Evolutionary conservation across 2,113 vertebrate genomes (phyloP), one percentile per base, ranked within the genome.

Genomic region (Odontesthes bonariensis): DNA sequence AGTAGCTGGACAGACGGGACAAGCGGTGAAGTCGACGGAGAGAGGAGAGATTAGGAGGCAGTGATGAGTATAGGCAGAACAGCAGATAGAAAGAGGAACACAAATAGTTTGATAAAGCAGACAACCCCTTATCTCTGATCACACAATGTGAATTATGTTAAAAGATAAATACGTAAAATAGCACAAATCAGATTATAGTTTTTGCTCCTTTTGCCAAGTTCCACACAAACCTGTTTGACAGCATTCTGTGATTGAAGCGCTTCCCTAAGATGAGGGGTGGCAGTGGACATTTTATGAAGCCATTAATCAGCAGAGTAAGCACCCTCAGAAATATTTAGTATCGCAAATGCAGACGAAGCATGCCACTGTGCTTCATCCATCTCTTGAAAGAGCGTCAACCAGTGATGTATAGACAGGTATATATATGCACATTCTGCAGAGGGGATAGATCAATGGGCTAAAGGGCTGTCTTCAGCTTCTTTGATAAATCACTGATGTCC

Each of bases 241-340:
- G 49, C 8, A 4, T 31, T 22, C 59, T 9, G 10, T 51, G 64
- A 88, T 51, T 46, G 73, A 80, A 75, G 76, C 46, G 75, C 63
- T 46, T 76, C 59, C 77, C 33, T 46, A 80, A 84, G 64, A 82
- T 85, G 78, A 84, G 64, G 59, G 58, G 61, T 59, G n/a, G 72
- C 73, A 56, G 68, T 68, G 69, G 79, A 78, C 62, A 6, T 84
- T 86, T 89, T 79, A 84, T 82, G 77, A 82, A 84, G 71, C 71
- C 62, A 79, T 91, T 82, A 59, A 89, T 91, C 82, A 82, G 62
- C 65, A 8, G 46, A 20, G 75, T 70, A 88, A 84, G 80, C 80
- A 82, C 54, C 84, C 82, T 74, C 73, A 79, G 79, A 91, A 87
- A 91, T 88, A 87, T 88, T 91, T 82, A 85, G 78, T 73, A 51